Base-by-base conservation (phyloP, 2,113 vertebrate species). In the Syngnathoides biaculeatus region DNA sequence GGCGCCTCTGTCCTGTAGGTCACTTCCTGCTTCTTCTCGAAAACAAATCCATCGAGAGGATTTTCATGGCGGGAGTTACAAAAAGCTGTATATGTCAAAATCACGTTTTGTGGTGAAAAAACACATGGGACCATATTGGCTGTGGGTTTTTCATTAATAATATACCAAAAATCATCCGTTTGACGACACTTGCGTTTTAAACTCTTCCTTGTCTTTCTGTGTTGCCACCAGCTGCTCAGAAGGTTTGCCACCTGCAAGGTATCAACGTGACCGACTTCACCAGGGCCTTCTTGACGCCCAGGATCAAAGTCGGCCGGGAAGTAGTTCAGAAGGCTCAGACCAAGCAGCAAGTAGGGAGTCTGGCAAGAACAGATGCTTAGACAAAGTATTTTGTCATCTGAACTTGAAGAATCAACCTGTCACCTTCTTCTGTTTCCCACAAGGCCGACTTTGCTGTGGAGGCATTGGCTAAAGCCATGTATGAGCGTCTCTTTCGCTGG, bases 311-410 rank as follows among this genome's bases (percentile, higher is more conserved):
- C 1, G 97, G 96, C 40, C 80, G 96, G 60, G 97, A 98, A 39
- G 92, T 97, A 53, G 96, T 98, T 14, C 96, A 98, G 91, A 98
- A 98, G 87, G 96, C 96, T 5, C 97, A 98, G 90, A 98, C 96
- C 62, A 98, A 98, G 83, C 96, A 98, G 73, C 97, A 98, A 94
- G 97, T 97, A 68, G 61, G 8, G 11, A 27, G 24, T 35, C 47
- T 8, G 30, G 39, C 24, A 50, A 9, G 45, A 63, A 27, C 40
- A 3, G 26, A 57, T 7, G 2, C 55, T 14, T 14, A 17, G 7
- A 30, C 15, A 57, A 4, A 14, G 5, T 5, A 55, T 10, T 5
- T 68, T 38, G 0, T 8, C 8, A 38, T 42, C n/a, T 22, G 5
- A 61, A 60, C 9, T 61, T 7, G 0, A 64, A 19, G 38, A 40